Evolutionary conservation across 2,888 invertebrate species (phyloP).

Genomic region (Cheilosia vulpina): DNA sequence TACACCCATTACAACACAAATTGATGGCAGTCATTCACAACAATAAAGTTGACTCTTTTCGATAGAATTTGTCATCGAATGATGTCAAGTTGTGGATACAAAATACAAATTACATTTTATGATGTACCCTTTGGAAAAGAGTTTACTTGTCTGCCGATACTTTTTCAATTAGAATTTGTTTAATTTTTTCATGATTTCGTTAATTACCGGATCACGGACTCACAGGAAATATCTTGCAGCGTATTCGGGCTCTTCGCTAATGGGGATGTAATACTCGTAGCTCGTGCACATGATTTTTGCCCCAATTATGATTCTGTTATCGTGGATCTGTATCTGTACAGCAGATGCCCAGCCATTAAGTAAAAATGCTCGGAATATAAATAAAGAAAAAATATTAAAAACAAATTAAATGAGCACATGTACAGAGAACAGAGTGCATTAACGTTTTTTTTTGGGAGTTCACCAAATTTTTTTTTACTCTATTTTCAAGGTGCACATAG

Average conservation of each 20-base stretch:
- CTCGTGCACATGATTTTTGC: slow-evolving; percentile 17
- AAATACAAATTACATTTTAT: not conserved
- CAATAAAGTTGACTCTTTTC: slow-evolving; percentile 18
- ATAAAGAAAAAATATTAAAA: slow-evolving; percentile 23
- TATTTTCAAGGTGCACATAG: slow-evolving; percentile 26
- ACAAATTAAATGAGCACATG: slow-evolving; percentile 24
- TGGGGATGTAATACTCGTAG: slow-evolving; percentile 20
- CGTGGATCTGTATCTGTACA: slow-evolving; percentile 16
- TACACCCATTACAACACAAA: not conserved
- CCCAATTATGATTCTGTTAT: slow-evolving; percentile 54
- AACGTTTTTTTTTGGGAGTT: not conserved
- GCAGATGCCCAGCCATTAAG: slow-evolving; percentile 23
- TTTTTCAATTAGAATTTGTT: not conserved
- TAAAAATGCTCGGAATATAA: not conserved
- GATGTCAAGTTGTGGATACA: not conserved
- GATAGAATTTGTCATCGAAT: not conserved
- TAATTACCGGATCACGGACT: slow-evolving; percentile 49
- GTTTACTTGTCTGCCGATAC: not conserved
- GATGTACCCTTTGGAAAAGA: not conserved
- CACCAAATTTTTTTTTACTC: not conserved
- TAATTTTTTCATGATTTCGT: not conserved
- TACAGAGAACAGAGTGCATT: not conserved
- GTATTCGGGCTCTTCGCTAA: slow-evolving; percentile 36
- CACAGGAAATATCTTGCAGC: slow-evolving; percentile 2
- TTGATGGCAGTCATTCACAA: slow-evolving; percentile 12